Base-by-base conservation (phyloP, 1,140 invertebrate genomes). In the Solenopsis fugax region DNA sequence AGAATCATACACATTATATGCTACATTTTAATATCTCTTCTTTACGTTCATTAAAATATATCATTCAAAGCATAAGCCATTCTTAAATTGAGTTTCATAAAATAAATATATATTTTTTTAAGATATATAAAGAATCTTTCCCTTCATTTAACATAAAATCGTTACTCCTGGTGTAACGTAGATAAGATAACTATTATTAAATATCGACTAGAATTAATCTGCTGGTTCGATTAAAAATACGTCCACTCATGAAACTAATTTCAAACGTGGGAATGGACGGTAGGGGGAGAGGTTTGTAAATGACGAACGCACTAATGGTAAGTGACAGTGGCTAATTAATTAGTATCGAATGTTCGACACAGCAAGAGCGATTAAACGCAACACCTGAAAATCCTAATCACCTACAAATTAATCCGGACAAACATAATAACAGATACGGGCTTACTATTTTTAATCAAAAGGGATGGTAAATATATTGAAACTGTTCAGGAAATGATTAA, bases 301-400 rank as follows among this genome's bases (percentile, higher is more conserved):
- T 93, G 92, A 93, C 92, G 92, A 92, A 92, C 81, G 90, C 90
- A 88, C 91, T 93, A 92, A 91, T 92, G 89, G 92, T 78, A 90
- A 93, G 87, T 93, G 93, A 93, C 93, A 92, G 92, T 90, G 86
- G 91, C 88, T 93, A 92, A 93, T 93, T 93, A 93, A 93, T 93
- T 93, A 93, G 89, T 91, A 93, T 91, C 91, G 93, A 93, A 93
- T 93, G 89, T 93, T 73, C 78, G 54, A 37, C 24, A 48, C 41
- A 48, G 54, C 80, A 45, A 24, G 24, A 62, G 67, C 54, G 69
- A 84, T 84, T 84, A 84, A 73, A 73, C 24, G 41, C 69, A 50
- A 50, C 41, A 81, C n/a, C 48, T 69, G 69, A 84, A 84, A 84
- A 73, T 73, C 24, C 80, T 73, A 84, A 84, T 84, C 80, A 37